These are phyloP conservation scores for Drosophila diplacantha DNA, from an alignment of 2,888 invertebrate species.

Conservation along the genomic window DNA sequence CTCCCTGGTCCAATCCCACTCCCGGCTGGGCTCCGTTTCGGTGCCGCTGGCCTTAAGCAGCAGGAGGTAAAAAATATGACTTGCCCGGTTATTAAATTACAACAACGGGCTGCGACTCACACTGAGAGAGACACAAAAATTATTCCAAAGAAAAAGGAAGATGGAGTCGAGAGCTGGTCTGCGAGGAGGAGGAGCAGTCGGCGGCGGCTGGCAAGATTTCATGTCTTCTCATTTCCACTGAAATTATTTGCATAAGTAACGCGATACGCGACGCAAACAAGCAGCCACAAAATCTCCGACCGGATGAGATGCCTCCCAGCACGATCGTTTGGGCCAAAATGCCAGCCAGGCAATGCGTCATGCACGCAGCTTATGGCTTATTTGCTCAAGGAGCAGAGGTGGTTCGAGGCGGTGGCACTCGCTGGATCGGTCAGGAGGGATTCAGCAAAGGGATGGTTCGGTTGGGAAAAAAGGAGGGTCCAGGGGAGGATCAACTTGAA, in stretches of 20 bases:
- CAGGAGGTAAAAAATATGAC: conserved; percentile 70
- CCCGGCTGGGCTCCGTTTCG: conserved; percentile 32
- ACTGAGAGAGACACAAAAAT: conserved; percentile 71
- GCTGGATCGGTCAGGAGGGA: neutral
- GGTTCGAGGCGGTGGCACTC: neutral
- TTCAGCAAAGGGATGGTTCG: neutral
- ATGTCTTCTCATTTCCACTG: conserved; percentile 65
- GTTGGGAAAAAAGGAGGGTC: neutral
- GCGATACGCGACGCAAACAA: conserved; percentile 63
- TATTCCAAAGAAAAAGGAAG: conserved; percentile 42
- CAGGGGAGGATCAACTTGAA: conserved; percentile 1
- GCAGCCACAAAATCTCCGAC: conserved; percentile 37
- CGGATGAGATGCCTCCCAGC: conserved; percentile 60
- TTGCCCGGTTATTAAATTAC: conserved; percentile 69
- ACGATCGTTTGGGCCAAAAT: conserved; percentile 64
- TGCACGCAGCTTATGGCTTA: conserved; percentile 48
- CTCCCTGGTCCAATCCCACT: conserved; percentile 12
- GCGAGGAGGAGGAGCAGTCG: neutral
- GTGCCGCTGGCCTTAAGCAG: conserved; percentile 60
- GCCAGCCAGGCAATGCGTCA: conserved; percentile 71
- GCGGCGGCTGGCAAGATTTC: conserved; percentile 47
- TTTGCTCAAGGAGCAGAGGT: conserved; percentile 12
- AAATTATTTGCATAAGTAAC: conserved; percentile 74
- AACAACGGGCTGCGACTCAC: conserved; percentile 59
- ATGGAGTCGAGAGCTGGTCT: neutral